Base-by-base conservation (phyloP, 1,140 invertebrate species). In the Streblospio benedicti region DNA sequence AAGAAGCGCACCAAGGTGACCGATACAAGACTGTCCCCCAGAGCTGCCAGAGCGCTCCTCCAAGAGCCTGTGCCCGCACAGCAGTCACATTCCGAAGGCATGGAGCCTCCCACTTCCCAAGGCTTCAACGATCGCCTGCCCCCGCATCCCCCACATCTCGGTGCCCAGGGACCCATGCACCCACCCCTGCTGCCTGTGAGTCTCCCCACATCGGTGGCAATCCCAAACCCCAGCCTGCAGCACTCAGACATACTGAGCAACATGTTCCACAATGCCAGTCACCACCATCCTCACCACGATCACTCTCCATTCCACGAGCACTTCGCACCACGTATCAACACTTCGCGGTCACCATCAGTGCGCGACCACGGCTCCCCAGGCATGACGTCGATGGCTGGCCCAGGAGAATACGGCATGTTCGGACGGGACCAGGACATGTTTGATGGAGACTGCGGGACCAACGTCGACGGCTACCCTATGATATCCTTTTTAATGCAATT, bases 1-100 rank as follows among this genome's bases (percentile, higher is more conserved):
- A 96, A 95, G 81, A 96, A 95, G 80, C 83, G 93, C 20, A 93
- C 96, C 74, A 97, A 97, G 85, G 82, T 97, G 57, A 97, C 93
- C 16, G 93, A 97, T 74, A 95, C 93, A 41, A 83, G 93, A 61
- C 90, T 97, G 58, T 95, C 92, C 9, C 92, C 93, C 3, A 67
- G 75, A 14, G 73, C 74, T 54, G 72, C 76, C 44, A 60, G 73
- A n/a, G 71, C 69, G 44, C 63, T 77, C 28, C 65, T 77, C 1
- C 73, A 73, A 57, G 75, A 71, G 31, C 28, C 62, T 68, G 61
- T 68, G 62, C 64, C 61, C 65, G 62, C 44, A 43, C 4, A 35
- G 16, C 9, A 25, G 18, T 27, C 25, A 4, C 81, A 58, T n/a
- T 50, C 41, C 23, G 33, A 25, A 20, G 53, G 47, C 18, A 33